Percentiles rank a stretch among this genome's conserved stretches.
Conservation (phyloP, 1,140 invertebrate species). For the Aphelinus atriplicis region DNA sequence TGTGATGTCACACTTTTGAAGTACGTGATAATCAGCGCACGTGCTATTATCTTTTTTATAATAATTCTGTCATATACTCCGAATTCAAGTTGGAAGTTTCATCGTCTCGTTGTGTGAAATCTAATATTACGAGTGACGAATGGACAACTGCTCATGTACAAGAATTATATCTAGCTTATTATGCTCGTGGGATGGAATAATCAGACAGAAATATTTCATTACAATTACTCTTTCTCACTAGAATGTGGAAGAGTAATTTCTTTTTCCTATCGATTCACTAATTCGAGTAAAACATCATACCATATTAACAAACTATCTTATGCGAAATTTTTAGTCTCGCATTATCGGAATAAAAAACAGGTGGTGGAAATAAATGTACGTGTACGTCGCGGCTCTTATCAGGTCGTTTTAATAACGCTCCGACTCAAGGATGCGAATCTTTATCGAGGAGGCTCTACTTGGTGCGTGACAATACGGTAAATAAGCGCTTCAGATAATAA, state of each 20-base stretch:
- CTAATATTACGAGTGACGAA: no score
- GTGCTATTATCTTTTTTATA: background rate
- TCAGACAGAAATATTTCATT: no score
- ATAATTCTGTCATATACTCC: no score
- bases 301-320: background rate
- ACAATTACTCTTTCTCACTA: no score
- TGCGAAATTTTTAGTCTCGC: background rate
- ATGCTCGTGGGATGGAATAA: no score
- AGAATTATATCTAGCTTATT: no score
- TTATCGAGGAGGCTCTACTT: constrained; percentile 38
- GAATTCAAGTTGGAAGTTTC: no score
- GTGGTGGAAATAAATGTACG: constrained; percentile 18
- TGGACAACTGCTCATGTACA: no score
- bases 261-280: no score
- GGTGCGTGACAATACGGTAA: constrained; percentile 41
- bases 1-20: constrained; percentile 23
- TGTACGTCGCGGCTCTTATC: constrained; percentile 21
- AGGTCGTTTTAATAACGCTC: constrained; percentile 20
- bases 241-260: no score
- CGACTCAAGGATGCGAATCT: constrained; percentile 36
- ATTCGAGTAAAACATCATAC: no score
- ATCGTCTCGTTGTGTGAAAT: no score
- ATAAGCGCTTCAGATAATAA: constrained; percentile 37
- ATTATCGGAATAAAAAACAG: constrained; percentile 14
- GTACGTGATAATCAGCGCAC: constrained; percentile 27